Base-by-base conservation (phyloP, 92 coral and sea anemone species). In the Phenganax marumi region DNA sequence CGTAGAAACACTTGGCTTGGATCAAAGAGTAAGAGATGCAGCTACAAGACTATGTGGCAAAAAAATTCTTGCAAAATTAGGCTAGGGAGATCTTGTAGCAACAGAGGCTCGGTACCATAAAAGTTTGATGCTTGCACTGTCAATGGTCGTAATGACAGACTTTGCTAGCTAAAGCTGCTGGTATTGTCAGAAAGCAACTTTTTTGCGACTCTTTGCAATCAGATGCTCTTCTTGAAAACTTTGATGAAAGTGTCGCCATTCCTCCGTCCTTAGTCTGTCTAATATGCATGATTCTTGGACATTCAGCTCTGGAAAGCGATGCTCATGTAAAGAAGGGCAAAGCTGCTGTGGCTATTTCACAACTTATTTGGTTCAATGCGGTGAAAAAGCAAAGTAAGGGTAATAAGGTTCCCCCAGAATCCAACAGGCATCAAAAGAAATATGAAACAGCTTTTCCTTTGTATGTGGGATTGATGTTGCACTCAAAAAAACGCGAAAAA, bases 231-330 rank as follows among this genome's bases (percentile, higher is more conserved):
- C 75, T 69, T 7, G 52, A 69, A 69, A n/a, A 26, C 25, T 69
- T 69, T 69, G 75, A 39, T 13, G 75, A 33, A 46, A 17, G n/a
- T 39, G 8, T 21, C n/a, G 25, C 52, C 11, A 51, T 69, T 69
- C 75, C 75, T 69, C 33, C 75, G n/a, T 69, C 75, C 3, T 69
- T 69, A 49, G 12, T 12, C 52, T 43, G 52, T 33, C 43, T 69
- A 69, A 69, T 69, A 12, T 25, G 75, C 75, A 43, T 69, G 75
- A 69, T 69, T 69, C 52, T 69, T 26, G 75, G 75, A 69, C 75
- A 69, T 33, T 69, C 75, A 69, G 84, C 87, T n/a, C 61, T 89
- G 10, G 74, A 61, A 51, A 87, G 70, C 3, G 64, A 85, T 22
- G 84, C 47, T 0, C 49, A 68, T 17, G 80, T 55, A 12, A 80